phyloP scores from a whole-genome alignment of 2,797 vertebrate species.

The Ctenopoma multispine region DNA sequence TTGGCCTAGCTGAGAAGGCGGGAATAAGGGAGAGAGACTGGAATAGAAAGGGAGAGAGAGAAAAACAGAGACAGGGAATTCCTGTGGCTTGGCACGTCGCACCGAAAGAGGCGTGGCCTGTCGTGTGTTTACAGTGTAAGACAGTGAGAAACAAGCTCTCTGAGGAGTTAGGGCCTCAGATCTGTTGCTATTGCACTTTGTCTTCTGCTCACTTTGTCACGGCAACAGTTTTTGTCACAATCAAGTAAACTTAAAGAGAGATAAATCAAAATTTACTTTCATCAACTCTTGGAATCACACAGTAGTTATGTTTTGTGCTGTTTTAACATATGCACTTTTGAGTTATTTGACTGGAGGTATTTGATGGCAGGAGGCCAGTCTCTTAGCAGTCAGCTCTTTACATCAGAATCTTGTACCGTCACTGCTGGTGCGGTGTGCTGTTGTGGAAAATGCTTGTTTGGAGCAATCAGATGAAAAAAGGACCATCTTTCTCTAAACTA shows the following conservation, averaged over 20 bases:
- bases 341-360: slow-evolving; percentile 54
- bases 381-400: slow-evolving; percentile 60
- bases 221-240: slow-evolving; percentile 52
- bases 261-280: slow-evolving; percentile 34
- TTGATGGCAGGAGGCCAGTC: slow-evolving; percentile 58
- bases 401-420: slow-evolving; percentile 55
- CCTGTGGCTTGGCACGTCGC: slow-evolving; percentile 84
- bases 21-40: slow-evolving; percentile 78
- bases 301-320: neutral
- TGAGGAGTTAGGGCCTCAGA: slow-evolving; percentile 59
- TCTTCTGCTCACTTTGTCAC: slow-evolving; percentile 55
- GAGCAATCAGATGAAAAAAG: slow-evolving; percentile 52
- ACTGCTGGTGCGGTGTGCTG: slow-evolving; percentile 44
- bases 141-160: slow-evolving; percentile 80
- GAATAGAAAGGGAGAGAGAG: slow-evolving; percentile 75
- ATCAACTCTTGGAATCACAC: slow-evolving; percentile 20
- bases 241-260: slow-evolving; percentile 51
- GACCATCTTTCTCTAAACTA: slow-evolving; percentile 48
- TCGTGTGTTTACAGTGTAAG: slow-evolving; percentile 79
- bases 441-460: slow-evolving; percentile 53
- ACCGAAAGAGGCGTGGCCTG: slow-evolving; percentile 80
- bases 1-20: slow-evolving; percentile 78
- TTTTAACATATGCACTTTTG: slow-evolving; percentile 37
- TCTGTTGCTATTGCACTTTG: slow-evolving; percentile 65
- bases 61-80: slow-evolving; percentile 80